A percentile compares a stretch with the other conserved stretches of the same genome.
Evolutionary conservation across 2,797 vertebrate species (phyloP).

Genomic region (Rhabdomys pumilio): DNA sequence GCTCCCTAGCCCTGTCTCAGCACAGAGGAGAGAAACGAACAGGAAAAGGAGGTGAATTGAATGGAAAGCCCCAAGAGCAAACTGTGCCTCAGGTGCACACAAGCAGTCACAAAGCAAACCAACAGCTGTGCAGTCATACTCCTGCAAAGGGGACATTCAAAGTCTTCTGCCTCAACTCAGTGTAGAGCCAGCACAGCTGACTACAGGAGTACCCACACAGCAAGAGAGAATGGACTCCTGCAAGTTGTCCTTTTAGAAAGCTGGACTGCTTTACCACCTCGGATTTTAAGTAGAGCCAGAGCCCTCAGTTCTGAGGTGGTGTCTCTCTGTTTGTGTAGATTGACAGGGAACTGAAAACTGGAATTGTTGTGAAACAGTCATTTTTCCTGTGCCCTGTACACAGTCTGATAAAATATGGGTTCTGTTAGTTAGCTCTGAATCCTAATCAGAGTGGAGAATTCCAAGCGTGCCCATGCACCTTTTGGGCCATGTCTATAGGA

Average conservation of each 20-base stretch:
- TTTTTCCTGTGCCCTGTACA: neutral
- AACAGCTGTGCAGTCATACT: accelerated
- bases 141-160: accelerated
- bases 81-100: accelerated
- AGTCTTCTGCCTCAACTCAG: neutral
- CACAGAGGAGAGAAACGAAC: neutral
- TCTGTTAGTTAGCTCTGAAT: neutral
- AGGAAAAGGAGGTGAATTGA: too few species aligned
- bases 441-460: accelerated
- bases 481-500: neutral
- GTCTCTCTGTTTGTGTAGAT: accelerated
- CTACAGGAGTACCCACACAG: neutral
- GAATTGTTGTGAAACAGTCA: neutral
- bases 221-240: too few species aligned
- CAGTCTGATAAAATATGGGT: too few species aligned
- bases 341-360: neutral
- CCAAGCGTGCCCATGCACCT: accelerated
- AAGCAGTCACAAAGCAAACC: accelerated
- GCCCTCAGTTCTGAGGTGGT: neutral
- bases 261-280: accelerated
- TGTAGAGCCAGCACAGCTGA: neutral
- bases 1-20: accelerated
- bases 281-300: neutral
- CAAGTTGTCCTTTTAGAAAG: neutral
- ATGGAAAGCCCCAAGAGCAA: neutral